Evolutionary conservation across 2,113 vertebrate species (phyloP).

Genomic region (Ctenodactylus gundi): DNA sequence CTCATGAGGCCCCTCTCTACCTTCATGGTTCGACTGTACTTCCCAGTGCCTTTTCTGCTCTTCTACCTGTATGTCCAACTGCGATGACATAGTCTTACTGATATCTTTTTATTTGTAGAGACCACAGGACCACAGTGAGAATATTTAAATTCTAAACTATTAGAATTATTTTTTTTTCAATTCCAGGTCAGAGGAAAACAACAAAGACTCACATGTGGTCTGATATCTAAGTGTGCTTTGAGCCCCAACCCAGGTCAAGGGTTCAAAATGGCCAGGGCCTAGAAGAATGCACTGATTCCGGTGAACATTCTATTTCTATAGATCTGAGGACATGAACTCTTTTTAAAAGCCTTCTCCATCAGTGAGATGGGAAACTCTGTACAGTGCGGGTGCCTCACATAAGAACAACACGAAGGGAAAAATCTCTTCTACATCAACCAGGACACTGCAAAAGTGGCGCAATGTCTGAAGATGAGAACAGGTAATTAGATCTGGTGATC

Average conservation of each 20-base stretch:
- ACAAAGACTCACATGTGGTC: not conserved
- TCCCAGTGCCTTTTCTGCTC: not conserved
- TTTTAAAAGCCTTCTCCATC: not conserved
- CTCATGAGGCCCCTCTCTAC: not conserved
- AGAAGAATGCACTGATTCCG: not conserved
- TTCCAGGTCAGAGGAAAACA: not conserved
- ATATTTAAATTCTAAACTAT: slow-evolving; percentile 1
- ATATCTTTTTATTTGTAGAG: not conserved
- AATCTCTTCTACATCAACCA: not conserved
- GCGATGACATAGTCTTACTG: not conserved
- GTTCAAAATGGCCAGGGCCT: not conserved
- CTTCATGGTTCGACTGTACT: not conserved
- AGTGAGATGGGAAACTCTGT: not conserved
- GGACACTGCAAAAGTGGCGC: not conserved
- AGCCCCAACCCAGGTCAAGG: not conserved
- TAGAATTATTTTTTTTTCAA: not conserved
- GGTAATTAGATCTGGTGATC: not conserved
- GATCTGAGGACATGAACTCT: not conserved
- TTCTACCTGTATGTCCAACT: not conserved
- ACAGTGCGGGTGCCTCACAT: not conserved
- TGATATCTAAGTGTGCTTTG: not conserved
- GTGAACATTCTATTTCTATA: not conserved
- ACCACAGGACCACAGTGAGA: not conserved
- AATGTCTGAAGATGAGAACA: not conserved
- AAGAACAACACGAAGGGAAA: not conserved